phyloP scores from a whole-genome alignment of 2,113 vertebrate genomes.

The Archilochus colubris region DNA sequence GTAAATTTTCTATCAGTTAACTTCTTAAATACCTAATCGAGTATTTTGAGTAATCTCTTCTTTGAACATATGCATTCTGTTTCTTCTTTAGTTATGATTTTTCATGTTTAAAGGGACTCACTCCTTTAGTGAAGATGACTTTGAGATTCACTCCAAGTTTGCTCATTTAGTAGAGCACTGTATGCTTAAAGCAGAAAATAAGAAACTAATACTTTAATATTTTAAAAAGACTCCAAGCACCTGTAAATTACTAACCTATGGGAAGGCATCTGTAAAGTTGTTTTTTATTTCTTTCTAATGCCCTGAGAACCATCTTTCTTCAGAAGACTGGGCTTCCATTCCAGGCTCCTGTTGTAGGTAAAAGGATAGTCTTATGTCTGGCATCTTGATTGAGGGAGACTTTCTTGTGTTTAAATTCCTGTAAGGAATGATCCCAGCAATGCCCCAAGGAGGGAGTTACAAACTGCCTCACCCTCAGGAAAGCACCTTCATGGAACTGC shows the following conservation, averaged over 20 bases:
- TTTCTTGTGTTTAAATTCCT: conserved; percentile 72
- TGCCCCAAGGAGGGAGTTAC: conserved; percentile 94
- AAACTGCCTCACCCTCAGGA: conserved; percentile 83
- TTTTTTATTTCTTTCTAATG: background rate
- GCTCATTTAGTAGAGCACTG: background rate
- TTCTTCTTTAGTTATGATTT: background rate
- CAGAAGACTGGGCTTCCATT: background rate
- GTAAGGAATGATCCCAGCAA: conserved; percentile 94
- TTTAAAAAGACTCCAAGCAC: background rate
- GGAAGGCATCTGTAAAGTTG: background rate
- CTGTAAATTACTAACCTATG: background rate
- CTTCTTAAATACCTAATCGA: conserved; percentile 17
- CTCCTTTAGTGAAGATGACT: background rate
- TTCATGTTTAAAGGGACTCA: background rate
- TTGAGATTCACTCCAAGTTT: conserved; percentile 22
- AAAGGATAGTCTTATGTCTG: background rate
- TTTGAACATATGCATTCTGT: background rate
- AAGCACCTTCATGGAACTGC: conserved; percentile 90
- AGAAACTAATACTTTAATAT: background rate
- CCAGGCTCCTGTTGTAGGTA: background rate
- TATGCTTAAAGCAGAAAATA: background rate
- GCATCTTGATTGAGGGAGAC: background rate
- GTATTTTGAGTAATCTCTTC: conserved; percentile 8
- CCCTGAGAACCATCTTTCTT: background rate
- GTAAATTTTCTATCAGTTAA: conserved; percentile 15